phyloP scores from a whole-genome alignment of 2,888 invertebrate species.

The Hirtodrosophila alboralis region DNA sequence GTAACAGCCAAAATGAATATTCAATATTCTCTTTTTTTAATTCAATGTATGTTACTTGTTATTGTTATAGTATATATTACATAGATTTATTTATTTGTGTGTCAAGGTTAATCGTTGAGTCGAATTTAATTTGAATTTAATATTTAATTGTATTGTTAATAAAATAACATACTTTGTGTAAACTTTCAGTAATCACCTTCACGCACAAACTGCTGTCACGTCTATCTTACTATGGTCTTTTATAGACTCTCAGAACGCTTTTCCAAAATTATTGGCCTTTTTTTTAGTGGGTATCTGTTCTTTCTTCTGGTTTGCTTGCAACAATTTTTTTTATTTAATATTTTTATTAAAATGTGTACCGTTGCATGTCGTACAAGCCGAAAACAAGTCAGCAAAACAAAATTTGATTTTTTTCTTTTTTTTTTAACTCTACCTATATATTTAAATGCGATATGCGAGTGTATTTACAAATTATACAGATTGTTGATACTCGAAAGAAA shows the following conservation, averaged over 20 bases:
- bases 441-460: no score
- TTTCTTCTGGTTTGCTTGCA: conserved; percentile 3
- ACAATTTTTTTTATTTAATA: conserved; percentile 8
- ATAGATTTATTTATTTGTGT: background rate
- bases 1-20: no score
- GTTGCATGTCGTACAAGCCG: conserved; percentile 67
- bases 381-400: conserved; percentile 66
- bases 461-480: background rate
- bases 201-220: conserved; percentile 40
- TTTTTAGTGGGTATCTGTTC: conserved; percentile 1
- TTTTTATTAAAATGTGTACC: conserved; percentile 60
- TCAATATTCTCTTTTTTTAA: no score
- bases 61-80: no score
- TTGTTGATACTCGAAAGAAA: background rate
- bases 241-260: conserved; percentile 39
- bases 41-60: no score
- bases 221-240: conserved; percentile 26
- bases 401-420: conserved; percentile 5
- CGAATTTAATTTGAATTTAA: no score
- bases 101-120: conserved; percentile 27
- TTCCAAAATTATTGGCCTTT: background rate
- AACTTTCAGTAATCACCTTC: conserved; percentile 24
- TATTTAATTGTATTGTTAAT: no score
- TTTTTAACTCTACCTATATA: background rate
- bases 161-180: no score